These are phyloP conservation scores for Gila robusta DNA, from an alignment of 2,797 vertebrate species.

Conservation along the genomic window DNA sequence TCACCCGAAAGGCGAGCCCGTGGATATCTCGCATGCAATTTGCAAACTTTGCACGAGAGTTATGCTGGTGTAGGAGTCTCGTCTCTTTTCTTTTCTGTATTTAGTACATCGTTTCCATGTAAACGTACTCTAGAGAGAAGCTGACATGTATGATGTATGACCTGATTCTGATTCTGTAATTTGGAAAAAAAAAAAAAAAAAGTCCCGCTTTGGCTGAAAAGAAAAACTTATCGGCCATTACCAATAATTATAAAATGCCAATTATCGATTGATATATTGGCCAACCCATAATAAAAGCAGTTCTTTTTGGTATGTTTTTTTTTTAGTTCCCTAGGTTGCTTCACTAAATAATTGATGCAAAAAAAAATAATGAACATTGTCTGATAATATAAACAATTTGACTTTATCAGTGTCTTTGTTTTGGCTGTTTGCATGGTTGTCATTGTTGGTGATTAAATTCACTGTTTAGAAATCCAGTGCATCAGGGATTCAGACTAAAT, in stretches of 20 bases:
- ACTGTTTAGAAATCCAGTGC: background rate
- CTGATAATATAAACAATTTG: background rate
- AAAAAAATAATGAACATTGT: background rate
- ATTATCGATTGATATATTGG: background rate
- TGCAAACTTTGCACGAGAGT: too few species aligned
- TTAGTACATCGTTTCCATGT: too few species aligned
- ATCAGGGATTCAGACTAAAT: slow-evolving; percentile 3
- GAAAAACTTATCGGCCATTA: background rate
- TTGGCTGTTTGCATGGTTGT: background rate
- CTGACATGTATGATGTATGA: background rate
- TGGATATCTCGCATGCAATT: too few species aligned
- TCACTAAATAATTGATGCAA: background rate
- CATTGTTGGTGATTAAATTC: background rate
- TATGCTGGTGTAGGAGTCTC: too few species aligned
- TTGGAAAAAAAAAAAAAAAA: too few species aligned
- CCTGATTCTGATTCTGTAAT: background rate
- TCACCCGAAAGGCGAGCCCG: too few species aligned
- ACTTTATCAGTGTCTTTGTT: background rate
- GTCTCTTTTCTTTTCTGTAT: too few species aligned
- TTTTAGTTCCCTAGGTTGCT: background rate
- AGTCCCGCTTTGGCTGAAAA: background rate
- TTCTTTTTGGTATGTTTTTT: background rate
- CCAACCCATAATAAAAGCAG: background rate
- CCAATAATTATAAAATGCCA: too few species aligned
- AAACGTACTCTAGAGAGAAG: too few species aligned